phyloP scores from a whole-genome alignment of 2,113 vertebrate species.

The Zosterops lateralis region DNA sequence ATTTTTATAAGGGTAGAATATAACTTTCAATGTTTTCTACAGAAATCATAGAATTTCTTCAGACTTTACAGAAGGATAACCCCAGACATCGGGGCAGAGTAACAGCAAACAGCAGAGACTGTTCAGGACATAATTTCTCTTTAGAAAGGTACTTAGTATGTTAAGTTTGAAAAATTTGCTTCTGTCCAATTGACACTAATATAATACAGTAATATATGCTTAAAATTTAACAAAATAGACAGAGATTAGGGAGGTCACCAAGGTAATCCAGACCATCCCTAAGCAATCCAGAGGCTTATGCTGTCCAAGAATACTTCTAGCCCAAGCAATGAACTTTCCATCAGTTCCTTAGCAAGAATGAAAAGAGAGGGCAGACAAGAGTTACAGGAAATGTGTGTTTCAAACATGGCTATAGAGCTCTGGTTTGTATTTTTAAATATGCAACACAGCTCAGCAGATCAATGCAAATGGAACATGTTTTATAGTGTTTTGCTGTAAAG shows the following conservation, averaged over 20 bases:
- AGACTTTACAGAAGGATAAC: background rate
- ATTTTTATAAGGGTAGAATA: background rate
- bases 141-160: background rate
- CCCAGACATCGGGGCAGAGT: background rate
- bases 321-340: background rate
- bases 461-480: conserved; percentile 41
- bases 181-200: background rate
- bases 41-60: background rate
- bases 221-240: background rate
- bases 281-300: background rate
- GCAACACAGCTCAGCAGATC: background rate
- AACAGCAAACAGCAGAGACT: background rate
- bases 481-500: conserved; percentile 27
- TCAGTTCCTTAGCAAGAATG: background rate
- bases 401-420: background rate
- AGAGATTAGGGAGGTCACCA: background rate
- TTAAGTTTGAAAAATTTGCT: background rate
- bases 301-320: background rate
- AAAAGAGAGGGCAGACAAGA: background rate
- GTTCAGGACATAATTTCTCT: background rate
- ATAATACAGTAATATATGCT: background rate
- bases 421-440: conserved; percentile 9
- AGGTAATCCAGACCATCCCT: background rate
- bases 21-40: background rate
- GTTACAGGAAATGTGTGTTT: conserved; percentile 5